Evolutionary conservation across 2,888 invertebrate species (phyloP).

Genomic region (Chaitophorus viminalis): DNA sequence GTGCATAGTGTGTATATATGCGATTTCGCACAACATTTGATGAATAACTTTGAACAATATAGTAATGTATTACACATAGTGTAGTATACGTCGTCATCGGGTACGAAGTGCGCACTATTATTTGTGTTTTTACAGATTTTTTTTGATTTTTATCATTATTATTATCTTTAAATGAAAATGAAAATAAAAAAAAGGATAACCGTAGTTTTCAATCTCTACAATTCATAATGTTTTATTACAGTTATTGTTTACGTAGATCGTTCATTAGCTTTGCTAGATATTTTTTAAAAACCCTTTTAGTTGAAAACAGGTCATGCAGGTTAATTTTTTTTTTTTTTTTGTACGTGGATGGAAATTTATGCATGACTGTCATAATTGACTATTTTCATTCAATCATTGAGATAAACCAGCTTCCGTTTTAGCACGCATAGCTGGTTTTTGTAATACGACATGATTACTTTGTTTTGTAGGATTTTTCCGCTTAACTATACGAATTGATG

Average conservation of each 20-base stretch:
- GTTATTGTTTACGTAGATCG: neutral
- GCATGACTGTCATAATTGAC: slow-evolving; percentile 36
- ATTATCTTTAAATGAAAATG: neutral
- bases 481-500: neutral
- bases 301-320: neutral
- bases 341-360: slow-evolving; percentile 23
- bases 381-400: slow-evolving; percentile 28
- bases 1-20: too few relatives aligned
- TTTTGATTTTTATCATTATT: neutral
- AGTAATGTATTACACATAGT: too few relatives aligned
- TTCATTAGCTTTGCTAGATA: neutral
- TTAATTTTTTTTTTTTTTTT: neutral
- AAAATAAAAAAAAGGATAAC: neutral
- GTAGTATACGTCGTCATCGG: too few relatives aligned
- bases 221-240: neutral
- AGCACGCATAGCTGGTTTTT: slow-evolving; percentile 36
- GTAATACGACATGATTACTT: slow-evolving; percentile 28
- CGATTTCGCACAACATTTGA: too few relatives aligned
- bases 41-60: too few relatives aligned
- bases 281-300: slow-evolving; percentile 18
- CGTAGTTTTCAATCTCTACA: neutral
- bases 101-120: neutral
- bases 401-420: slow-evolving; percentile 8
- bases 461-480: slow-evolving; percentile 24
- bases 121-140: neutral